Evolutionary conservation across 2,113 vertebrate genomes (phyloP).

Genomic region (Grallaria varia): DNA sequence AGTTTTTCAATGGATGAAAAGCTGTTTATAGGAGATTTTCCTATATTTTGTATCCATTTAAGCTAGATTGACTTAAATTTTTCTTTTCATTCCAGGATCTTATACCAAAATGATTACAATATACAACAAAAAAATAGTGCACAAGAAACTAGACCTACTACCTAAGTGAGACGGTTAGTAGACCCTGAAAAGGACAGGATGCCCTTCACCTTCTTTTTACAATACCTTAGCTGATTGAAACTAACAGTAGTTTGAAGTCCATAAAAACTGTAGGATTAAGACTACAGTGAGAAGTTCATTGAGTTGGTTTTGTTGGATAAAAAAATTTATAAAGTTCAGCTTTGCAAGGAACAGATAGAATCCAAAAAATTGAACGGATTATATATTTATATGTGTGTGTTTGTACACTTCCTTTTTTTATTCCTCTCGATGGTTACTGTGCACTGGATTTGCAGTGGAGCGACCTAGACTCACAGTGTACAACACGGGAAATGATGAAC

Average conservation of each 20-base stretch:
- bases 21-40: neutral
- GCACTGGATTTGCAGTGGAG: neutral
- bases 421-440: neutral
- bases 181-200: neutral
- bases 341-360: neutral
- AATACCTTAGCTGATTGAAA: neutral
- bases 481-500: neutral
- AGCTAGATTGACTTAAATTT: neutral
- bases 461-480: neutral
- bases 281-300: neutral
- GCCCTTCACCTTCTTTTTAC: neutral
- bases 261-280: neutral
- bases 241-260: neutral
- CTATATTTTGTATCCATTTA: neutral
- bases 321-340: neutral
- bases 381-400: neutral
- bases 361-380: neutral
- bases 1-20: neutral
- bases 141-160: neutral
- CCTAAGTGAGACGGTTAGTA: neutral
- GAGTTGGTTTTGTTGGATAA: neutral
- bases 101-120: neutral
- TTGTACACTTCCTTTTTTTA: too few relatives aligned
- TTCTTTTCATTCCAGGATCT: neutral
- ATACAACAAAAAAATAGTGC: neutral